Evolutionary conservation across 2,113 vertebrate genomes (phyloP).

Genomic region (Caranx melampygus): DNA sequence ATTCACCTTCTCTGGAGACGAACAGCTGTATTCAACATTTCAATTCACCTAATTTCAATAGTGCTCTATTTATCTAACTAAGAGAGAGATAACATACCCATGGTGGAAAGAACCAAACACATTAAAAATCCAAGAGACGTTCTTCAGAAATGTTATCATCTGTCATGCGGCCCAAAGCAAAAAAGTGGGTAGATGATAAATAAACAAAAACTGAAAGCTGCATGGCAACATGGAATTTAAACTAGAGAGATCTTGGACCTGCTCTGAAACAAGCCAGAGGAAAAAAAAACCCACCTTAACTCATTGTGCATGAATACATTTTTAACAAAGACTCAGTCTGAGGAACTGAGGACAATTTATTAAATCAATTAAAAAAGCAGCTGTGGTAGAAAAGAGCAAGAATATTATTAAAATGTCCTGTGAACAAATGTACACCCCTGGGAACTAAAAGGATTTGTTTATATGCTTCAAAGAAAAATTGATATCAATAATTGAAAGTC

Average conservation of each 20-base stretch:
- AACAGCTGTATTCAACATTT: background rate
- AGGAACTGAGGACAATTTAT: background rate
- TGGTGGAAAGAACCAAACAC: background rate
- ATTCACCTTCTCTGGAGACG: background rate
- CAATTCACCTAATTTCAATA: conserved; percentile 17
- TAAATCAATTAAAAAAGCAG: background rate
- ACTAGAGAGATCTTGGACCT: background rate
- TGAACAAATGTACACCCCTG: background rate
- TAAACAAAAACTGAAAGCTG: background rate
- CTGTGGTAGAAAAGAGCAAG: background rate
- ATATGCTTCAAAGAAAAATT: background rate
- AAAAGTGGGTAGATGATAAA: background rate
- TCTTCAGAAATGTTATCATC: background rate
- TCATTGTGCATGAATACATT: background rate
- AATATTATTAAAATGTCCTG: background rate
- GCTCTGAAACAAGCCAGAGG: background rate
- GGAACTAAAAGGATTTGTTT: background rate
- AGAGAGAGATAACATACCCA: background rate
- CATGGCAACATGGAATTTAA: background rate
- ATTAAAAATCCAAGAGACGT: conserved; percentile 5
- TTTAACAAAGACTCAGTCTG: background rate
- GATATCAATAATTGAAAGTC: background rate
- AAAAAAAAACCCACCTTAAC: background rate
- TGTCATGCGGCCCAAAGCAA: background rate
- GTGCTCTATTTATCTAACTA: background rate